A percentile compares a stretch with the other conserved stretches of the same genome.
phyloP scores from a whole-genome alignment of 2,113 vertebrate genomes.

The Sturnira hondurensis region DNA sequence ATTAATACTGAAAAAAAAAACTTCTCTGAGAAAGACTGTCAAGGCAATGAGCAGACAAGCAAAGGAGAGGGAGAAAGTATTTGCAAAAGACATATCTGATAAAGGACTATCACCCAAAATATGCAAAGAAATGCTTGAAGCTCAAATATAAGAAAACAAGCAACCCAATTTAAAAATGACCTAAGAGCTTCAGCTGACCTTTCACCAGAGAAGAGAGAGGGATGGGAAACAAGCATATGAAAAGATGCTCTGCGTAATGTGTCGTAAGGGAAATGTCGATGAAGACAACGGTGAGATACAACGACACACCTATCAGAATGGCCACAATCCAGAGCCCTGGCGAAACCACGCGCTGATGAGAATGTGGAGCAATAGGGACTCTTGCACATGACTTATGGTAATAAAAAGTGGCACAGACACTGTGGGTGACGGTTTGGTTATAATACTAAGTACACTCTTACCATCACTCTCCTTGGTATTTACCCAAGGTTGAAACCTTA shows the following conservation, averaged over 20 bases:
- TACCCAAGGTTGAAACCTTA: not conserved
- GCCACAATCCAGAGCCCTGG: not conserved
- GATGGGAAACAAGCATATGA: not conserved
- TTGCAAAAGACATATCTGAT: not conserved
- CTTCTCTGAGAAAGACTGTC: not conserved
- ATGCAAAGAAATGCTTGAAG: not conserved
- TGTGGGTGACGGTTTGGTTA: not conserved
- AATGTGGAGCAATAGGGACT: not conserved
- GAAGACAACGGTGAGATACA: not conserved
- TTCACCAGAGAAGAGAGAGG: not conserved
- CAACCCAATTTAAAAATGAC: not conserved
- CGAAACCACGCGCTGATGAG: not conserved
- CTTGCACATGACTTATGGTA: not conserved
- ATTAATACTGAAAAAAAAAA: not conserved
- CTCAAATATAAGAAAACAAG: not conserved
- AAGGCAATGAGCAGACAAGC: not conserved
- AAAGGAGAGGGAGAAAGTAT: not conserved
- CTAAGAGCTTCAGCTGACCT: not conserved
- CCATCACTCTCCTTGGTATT: not conserved
- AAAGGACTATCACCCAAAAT: not conserved
- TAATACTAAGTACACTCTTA: not conserved
- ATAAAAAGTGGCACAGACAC: not conserved
- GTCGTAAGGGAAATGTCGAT: not conserved
- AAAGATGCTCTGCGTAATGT: not conserved
- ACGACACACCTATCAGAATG: not conserved